Percentiles rank a stretch among this genome's conserved stretches.
phyloP scores from a whole-genome alignment of 1,140 invertebrate genomes.

The Neelides sp. region DNA sequence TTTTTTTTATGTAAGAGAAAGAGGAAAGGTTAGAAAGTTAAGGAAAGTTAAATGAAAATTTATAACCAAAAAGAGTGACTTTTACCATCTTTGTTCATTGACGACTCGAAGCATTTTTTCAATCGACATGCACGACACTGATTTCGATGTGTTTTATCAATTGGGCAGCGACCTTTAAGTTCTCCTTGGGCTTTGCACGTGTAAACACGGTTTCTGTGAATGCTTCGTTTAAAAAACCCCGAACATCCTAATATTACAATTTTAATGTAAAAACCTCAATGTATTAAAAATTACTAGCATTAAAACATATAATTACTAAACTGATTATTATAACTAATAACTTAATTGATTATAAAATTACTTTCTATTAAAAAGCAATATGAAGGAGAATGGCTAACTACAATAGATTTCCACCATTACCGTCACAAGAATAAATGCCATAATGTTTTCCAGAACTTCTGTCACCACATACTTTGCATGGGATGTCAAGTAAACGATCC shows the following conservation, averaged over 20 bases:
- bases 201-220: constrained; percentile 87
- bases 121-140: constrained; percentile 92
- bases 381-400: too few relatives aligned
- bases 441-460: constrained; percentile 94
- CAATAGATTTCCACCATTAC: too few relatives aligned
- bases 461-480: constrained; percentile 92
- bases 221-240: constrained; percentile 93
- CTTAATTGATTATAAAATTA: too few relatives aligned
- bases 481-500: constrained; percentile 84
- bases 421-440: constrained; percentile 93
- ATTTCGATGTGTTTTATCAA: constrained; percentile 93
- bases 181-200: constrained; percentile 91
- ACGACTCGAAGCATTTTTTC: constrained; percentile 90
- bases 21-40: too few relatives aligned
- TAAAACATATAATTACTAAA: not conserved
- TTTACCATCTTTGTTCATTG: constrained; percentile 99
- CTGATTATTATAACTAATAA: too few relatives aligned
- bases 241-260: constrained; percentile 59
- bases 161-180: constrained; percentile 80
- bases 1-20: too few relatives aligned
- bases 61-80: too few relatives aligned
- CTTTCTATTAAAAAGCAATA: too few relatives aligned
- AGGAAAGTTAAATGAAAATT: not conserved
- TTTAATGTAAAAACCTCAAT: too few relatives aligned
- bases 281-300: not conserved